These are phyloP conservation scores for Toxotes chatareus DNA, from an alignment of 2,113 vertebrate genomes.

Conservation along the genomic window DNA sequence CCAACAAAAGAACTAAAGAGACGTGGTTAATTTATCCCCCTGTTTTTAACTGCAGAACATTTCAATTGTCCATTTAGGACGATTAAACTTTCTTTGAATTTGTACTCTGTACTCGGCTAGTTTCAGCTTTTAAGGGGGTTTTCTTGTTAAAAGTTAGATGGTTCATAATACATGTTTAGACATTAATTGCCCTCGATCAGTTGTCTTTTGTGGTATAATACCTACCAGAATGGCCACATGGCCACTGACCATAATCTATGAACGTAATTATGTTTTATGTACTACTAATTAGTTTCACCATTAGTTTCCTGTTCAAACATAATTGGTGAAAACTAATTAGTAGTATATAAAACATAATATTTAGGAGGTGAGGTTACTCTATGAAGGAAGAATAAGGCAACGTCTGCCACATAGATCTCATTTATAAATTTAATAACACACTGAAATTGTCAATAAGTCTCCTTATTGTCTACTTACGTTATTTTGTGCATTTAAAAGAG, in stretches of 20 bases:
- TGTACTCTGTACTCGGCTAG: background rate
- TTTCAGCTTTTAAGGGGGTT: background rate
- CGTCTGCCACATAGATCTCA: background rate
- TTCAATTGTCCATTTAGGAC: background rate
- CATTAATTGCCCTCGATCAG: background rate
- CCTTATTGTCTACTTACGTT: background rate
- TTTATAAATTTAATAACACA: background rate
- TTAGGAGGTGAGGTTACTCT: background rate
- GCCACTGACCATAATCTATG: background rate
- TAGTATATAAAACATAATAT: background rate
- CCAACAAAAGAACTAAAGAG: background rate
- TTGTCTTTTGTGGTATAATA: background rate
- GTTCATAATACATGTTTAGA: background rate
- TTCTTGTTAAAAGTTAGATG: background rate
- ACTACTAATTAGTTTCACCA: too few relatives aligned
- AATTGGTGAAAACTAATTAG: background rate
- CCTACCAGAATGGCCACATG: background rate
- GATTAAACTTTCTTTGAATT: background rate
- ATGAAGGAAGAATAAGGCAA: background rate
- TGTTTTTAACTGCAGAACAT: background rate
- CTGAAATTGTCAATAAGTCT: background rate
- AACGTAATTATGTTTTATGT: background rate
- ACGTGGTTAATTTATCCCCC: background rate
- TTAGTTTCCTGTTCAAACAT: background rate
- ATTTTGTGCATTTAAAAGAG: conserved; percentile 9